phyloP scores from a whole-genome alignment of 35 echinoderm and acorn worm genomes.

The Heliocidaris tuberculata region DNA sequence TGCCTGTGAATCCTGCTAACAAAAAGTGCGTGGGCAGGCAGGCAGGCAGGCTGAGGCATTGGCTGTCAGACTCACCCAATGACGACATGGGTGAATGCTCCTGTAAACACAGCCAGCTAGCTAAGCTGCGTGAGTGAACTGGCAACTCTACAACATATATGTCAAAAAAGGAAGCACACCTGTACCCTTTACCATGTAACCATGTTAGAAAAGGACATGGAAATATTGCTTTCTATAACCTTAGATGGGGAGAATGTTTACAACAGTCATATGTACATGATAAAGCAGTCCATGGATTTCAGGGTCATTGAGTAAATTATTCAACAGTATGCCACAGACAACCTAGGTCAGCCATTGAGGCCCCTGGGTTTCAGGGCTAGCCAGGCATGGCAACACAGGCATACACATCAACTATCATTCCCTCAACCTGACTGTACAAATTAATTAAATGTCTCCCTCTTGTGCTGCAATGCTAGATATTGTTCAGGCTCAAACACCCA shows the following conservation, averaged over 20 bases:
- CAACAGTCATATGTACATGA: background rate
- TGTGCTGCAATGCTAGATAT: background rate
- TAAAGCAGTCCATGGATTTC: conserved; percentile 6
- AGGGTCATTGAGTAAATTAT: conserved; percentile 44
- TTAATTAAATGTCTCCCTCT: conserved; percentile 13
- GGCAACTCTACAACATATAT: background rate
- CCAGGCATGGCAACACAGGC: conserved; percentile 32
- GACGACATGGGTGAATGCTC: conserved; percentile 47
- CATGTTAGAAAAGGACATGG: background rate
- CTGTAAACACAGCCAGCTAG: conserved; percentile 40
- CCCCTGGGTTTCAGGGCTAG: conserved; percentile 51
- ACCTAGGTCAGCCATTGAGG: conserved; percentile 47
- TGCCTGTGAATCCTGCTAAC: background rate
- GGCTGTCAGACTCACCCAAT: conserved; percentile 20
- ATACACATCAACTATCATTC: background rate
- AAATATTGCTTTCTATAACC: background rate
- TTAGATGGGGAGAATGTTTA: background rate
- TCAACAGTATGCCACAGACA: conserved; percentile 33
- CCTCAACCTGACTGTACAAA: background rate
- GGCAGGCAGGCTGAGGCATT: background rate
- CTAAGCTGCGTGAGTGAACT: background rate
- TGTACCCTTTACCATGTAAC: background rate
- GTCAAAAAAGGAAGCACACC: background rate
- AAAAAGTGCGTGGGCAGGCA: conserved; percentile 24
- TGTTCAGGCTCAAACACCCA: background rate